These are phyloP conservation scores for Listrodromus nycthemerus DNA, from an alignment of 2,888 invertebrate genomes.

Conservation along the genomic window DNA sequence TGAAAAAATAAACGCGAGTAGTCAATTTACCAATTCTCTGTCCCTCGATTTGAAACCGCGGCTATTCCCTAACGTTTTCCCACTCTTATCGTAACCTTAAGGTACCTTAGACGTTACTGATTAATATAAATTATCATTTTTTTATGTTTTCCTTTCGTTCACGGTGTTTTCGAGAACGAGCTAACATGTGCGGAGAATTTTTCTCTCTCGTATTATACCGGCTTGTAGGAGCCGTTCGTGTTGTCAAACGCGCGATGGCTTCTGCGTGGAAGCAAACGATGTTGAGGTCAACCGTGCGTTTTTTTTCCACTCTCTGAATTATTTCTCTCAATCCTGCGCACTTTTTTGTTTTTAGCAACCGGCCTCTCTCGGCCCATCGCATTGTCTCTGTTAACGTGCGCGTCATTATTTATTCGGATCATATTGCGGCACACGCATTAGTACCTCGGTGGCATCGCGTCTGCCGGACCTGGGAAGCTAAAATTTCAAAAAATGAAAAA, in stretches of 20 bases:
- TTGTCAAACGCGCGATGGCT: conserved; percentile 29
- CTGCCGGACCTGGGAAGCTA: conserved; percentile 85
- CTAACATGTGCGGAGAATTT: conserved; percentile 42
- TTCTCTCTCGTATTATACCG: conserved; percentile 33
- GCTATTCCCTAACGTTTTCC: conserved; percentile 39
- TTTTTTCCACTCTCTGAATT: conserved; percentile 31
- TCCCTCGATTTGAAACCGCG: conserved; percentile 9
- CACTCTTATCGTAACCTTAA: conserved; percentile 56
- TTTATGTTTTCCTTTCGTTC: conserved; percentile 43
- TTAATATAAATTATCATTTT: conserved; percentile 59
- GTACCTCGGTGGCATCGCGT: conserved; percentile 84
- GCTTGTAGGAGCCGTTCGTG: conserved; percentile 37
- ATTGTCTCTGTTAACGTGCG: conserved; percentile 66
- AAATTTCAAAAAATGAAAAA: conserved; percentile 84
- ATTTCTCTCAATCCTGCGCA: conserved; percentile 55
- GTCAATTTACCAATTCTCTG: background rate
- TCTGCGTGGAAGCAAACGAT: conserved; percentile 27
- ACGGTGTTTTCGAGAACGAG: conserved; percentile 48
- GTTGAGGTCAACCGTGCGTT: conserved; percentile 28
- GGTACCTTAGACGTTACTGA: conserved; percentile 60
- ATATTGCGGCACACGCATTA: conserved; percentile 76
- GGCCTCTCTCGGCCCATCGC: conserved; percentile 53
- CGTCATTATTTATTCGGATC: conserved; percentile 71
- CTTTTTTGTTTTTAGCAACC: conserved; percentile 51
- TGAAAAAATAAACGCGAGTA: conserved; percentile 16